These are phyloP conservation scores for Acanthisitta chloris DNA, from an alignment of 2,113 vertebrate species.

Conservation along the genomic window DNA sequence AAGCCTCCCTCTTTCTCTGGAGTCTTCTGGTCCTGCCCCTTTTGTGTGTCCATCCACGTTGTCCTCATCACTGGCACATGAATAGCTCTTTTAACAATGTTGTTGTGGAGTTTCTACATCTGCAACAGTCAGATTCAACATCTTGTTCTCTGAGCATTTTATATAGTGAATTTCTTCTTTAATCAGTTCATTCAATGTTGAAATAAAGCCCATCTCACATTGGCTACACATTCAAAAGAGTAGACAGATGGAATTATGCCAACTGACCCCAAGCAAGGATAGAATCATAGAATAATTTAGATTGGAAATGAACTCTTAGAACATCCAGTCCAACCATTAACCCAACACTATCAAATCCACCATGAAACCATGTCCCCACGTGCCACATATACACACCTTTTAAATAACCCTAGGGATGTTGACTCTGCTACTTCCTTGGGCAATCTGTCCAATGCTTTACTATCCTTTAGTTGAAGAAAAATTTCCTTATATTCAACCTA, in stretches of 20 bases:
- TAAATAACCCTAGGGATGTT: not conserved
- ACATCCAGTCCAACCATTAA: not conserved
- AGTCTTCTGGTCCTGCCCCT: too few relatives aligned
- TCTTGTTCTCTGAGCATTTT: not conserved
- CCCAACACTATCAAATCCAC: not conserved
- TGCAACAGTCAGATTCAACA: not conserved
- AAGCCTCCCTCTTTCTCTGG: too few relatives aligned
- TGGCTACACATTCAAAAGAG: not conserved
- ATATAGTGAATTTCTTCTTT: not conserved
- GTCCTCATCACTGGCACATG: too few relatives aligned
- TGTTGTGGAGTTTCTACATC: not conserved
- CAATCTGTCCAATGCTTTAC: not conserved
- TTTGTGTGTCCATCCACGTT: too few relatives aligned
- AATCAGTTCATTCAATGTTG: not conserved
- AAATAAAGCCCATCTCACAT: not conserved
- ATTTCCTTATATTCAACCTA: not conserved
- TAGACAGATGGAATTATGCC: not conserved
- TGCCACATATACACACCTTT: fast-evolving
- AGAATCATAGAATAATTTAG: not conserved
- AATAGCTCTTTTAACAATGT: not conserved
- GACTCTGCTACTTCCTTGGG: not conserved
- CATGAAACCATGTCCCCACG: not conserved
- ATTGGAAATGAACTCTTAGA: not conserved
- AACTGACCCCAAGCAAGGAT: not conserved
- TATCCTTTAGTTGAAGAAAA: not conserved